Conservation (phyloP, 2,113 vertebrate genomes). For the Cygnus buccinator region DNA sequence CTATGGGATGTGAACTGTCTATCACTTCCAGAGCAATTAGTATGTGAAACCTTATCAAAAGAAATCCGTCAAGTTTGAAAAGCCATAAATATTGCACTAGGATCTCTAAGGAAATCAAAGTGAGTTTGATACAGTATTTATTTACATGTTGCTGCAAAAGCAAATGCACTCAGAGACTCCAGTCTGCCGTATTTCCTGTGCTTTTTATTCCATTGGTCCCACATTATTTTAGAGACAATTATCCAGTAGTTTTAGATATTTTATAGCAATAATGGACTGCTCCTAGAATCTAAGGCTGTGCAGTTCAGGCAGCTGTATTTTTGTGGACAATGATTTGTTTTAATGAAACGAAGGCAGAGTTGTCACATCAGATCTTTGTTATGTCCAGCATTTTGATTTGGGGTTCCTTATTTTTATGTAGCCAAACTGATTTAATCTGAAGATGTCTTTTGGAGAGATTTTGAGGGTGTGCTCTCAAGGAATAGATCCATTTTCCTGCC, state of each 20-base stretch:
- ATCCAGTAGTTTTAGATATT: not conserved
- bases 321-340: not conserved
- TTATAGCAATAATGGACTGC: accelerated
- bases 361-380: not conserved
- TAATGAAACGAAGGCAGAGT: not conserved
- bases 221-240: not conserved
- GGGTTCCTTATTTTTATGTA: not conserved
- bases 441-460: not conserved
- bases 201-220: not conserved
- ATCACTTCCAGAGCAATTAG: conserved; percentile 77
- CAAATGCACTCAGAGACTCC: conserved; percentile 41
- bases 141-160: conserved; percentile 23
- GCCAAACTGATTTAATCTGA: not conserved
- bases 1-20: conserved; percentile 67
- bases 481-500: not conserved
- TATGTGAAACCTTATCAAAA: conserved; percentile 72
- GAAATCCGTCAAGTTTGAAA: conserved; percentile 62
- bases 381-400: not conserved
- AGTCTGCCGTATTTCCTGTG: not conserved
- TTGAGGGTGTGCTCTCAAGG: not conserved
- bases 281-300: accelerated
- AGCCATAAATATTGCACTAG: conserved; percentile 71
- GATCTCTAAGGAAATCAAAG: conserved; percentile 70
- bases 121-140: not conserved
- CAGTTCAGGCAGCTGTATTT: not conserved